A percentile compares a stretch with the other conserved stretches of the same genome.
phyloP scores from a whole-genome alignment of 2,888 invertebrate species.

The Drosophila limbata region DNA sequence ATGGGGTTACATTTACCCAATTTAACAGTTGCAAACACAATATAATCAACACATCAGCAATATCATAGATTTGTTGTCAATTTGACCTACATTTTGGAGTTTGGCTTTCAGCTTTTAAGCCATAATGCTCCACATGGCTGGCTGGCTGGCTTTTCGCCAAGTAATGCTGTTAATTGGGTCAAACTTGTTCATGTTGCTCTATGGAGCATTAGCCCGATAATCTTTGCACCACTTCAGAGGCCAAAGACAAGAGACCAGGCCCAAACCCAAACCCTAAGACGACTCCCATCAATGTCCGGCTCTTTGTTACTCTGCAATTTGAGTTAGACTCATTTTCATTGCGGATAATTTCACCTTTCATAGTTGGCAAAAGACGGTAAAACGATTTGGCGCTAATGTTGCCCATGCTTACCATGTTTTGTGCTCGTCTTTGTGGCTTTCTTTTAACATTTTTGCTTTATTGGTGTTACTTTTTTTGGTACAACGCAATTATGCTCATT shows the following conservation, averaged over 20 bases:
- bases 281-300: slow-evolving; percentile 62
- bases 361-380: slow-evolving; percentile 58
- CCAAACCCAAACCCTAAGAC: neutral
- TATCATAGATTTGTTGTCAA: slow-evolving; percentile 36
- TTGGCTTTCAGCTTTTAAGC: slow-evolving; percentile 34
- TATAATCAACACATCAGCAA: slow-evolving; percentile 59
- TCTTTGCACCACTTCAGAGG: slow-evolving; percentile 35
- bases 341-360: slow-evolving; percentile 75
- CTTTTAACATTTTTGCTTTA: slow-evolving; percentile 66
- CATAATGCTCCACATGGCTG: slow-evolving; percentile 51
- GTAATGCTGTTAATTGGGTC: slow-evolving; percentile 52
- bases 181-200: slow-evolving; percentile 27
- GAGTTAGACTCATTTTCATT: slow-evolving; percentile 53
- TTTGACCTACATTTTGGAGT: slow-evolving; percentile 47
- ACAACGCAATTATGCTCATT: slow-evolving; percentile 53
- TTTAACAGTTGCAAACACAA: neutral
- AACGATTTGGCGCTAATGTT: slow-evolving; percentile 73
- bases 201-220: slow-evolving; percentile 44
- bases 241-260: slow-evolving; percentile 1
- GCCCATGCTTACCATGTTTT: slow-evolving; percentile 62
- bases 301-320: slow-evolving; percentile 39
- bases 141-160: slow-evolving; percentile 47
- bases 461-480: slow-evolving; percentile 63
- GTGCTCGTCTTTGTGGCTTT: slow-evolving; percentile 63
- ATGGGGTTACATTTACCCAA: neutral